phyloP scores from a whole-genome alignment of 2,888 invertebrate genomes.

The Agrilus biguttatus region DNA sequence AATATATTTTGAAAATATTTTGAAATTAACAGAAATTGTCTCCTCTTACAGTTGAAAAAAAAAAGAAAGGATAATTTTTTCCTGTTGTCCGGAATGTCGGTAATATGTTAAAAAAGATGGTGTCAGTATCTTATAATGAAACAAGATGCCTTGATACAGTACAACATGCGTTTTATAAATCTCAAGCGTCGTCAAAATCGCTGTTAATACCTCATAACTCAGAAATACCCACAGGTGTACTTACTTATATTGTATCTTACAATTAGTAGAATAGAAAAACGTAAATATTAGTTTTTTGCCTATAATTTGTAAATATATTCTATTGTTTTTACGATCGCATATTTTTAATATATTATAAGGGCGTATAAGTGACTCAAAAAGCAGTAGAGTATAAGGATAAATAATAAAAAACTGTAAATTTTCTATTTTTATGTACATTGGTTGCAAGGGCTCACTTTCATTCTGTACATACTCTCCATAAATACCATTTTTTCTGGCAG shows the following conservation, averaged over 20 bases:
- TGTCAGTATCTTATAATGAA: constrained; percentile 15
- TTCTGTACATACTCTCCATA: constrained; percentile 19
- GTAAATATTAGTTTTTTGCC: constrained; percentile 24
- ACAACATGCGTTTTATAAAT: constrained; percentile 29
- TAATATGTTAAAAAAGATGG: background rate
- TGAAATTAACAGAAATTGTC: too few relatives aligned
- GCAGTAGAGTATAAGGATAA: constrained; percentile 7
- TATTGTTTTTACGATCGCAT: constrained; percentile 11
- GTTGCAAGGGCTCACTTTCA: constrained; percentile 22
- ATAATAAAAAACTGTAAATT: constrained; percentile 10
- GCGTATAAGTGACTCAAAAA: constrained; percentile 2
- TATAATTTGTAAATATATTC: constrained; percentile 15
- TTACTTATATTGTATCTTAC: constrained; percentile 32
- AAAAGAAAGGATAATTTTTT: too few relatives aligned
- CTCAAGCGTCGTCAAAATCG: constrained; percentile 20
- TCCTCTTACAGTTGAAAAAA: too few relatives aligned
- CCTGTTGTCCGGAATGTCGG: too few relatives aligned
- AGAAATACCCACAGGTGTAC: constrained; percentile 34
- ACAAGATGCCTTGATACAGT: constrained; percentile 36
- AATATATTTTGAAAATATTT: too few relatives aligned
- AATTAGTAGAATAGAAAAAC: constrained; percentile 26
- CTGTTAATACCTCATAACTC: constrained; percentile 33
- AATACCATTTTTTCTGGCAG: constrained; percentile 17
- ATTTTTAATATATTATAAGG: constrained; percentile 6
- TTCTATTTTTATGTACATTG: constrained; percentile 13